Evolutionary conservation across 2,888 invertebrate species (phyloP).

Genomic region (Sepiola atlantica): DNA sequence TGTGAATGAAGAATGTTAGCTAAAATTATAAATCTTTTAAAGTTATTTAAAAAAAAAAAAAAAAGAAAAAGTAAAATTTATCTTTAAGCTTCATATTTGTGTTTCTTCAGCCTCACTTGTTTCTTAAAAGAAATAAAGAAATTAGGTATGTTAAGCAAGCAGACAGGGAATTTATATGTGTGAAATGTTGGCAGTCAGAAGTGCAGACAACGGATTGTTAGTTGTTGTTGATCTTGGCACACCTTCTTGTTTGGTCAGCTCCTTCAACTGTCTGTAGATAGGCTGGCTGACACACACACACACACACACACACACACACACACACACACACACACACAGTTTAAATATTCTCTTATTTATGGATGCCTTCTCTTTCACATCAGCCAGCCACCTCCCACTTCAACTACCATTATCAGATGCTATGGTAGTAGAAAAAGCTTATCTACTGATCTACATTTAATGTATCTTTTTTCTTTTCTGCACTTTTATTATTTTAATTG

Average conservation of each 20-base stretch:
- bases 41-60: background rate
- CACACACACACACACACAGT: background rate
- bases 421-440: background rate
- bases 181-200: conserved; percentile 20
- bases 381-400: background rate
- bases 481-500: background rate
- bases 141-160: background rate
- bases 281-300: background rate
- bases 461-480: background rate
- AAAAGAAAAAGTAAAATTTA: background rate
- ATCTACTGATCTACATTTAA: background rate
- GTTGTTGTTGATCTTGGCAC: conserved; percentile 32
- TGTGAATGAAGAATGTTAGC: background rate
- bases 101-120: background rate
- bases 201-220: background rate
- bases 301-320: background rate
- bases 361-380: background rate
- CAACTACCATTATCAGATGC: background rate
- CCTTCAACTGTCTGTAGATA: conserved; percentile 1
- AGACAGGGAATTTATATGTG: background rate
- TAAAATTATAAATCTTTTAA: background rate
- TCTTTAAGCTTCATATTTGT: background rate
- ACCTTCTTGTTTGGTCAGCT: background rate
- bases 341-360: background rate
- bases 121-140: background rate